Conservation (phyloP, 2,888 invertebrate species). For the Spilarctia lutea region DNA sequence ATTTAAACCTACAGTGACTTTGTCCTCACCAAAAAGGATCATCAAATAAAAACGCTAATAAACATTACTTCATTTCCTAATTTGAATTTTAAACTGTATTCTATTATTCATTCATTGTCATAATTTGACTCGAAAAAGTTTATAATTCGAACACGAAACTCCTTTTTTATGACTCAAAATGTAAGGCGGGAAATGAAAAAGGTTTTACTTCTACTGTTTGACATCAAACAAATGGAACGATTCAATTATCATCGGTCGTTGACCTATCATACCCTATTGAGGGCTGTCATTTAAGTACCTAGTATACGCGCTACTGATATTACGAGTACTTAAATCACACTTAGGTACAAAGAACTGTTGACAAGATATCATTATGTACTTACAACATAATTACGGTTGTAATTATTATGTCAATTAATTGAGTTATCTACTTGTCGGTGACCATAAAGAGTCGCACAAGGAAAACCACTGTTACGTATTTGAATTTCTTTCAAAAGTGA, state of each 20-base stretch:
- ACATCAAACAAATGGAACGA: conserved; percentile 31
- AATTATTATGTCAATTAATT: conserved; percentile 32
- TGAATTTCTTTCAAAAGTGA: conserved; percentile 14
- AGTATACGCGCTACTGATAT: conserved; percentile 33
- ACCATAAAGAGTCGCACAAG: conserved; percentile 29
- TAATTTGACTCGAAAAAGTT: conserved; percentile 6
- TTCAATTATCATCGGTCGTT: conserved; percentile 46
- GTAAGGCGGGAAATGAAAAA: conserved; percentile 20
- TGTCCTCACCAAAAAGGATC: neutral
- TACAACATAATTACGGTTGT: conserved; percentile 32
- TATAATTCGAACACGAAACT: conserved; percentile 27
- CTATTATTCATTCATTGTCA: neutral
- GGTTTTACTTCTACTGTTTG: conserved; percentile 25
- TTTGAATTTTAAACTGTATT: neutral
- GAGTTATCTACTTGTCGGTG: conserved; percentile 38
- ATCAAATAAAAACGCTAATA: neutral
- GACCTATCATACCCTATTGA: conserved; percentile 42
- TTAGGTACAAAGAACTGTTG: conserved; percentile 47
- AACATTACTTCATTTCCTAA: neutral
- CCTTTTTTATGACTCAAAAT: conserved; percentile 26
- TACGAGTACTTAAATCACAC: conserved; percentile 43
- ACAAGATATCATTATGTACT: conserved; percentile 42
- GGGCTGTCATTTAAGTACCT: conserved; percentile 2
- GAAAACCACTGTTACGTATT: conserved; percentile 25
- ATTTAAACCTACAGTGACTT: neutral